Evolutionary conservation across 1,140 invertebrate genomes (phyloP), one percentile per base, ranked within the genome.

Genomic region (Drosophila ogumai): DNA sequence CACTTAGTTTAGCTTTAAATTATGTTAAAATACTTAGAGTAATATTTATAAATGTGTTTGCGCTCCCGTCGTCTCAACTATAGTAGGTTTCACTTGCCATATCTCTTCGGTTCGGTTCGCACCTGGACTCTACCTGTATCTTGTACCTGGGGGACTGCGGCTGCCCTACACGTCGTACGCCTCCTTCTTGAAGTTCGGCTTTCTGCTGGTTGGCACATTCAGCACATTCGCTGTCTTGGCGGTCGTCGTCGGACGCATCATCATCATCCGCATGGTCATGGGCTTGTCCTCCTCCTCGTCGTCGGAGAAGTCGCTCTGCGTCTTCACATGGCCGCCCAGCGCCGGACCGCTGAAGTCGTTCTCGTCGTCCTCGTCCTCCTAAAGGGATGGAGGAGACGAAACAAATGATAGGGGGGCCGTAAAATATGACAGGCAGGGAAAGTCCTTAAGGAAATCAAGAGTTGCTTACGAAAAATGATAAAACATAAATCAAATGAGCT

Each of bases 201-300:
- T 92, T 77, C 77, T 87, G 79, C 72, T 91, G 56, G 74, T 91
- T 92, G 91, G 91, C 91, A 92, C 91, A 81, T 84, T 91, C 58
- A 92, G 82, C 80, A 78, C 87, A 79, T 90, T 92, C 55, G 58
- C 59, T 64, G 47, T 55, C 58, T 58, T 61, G 47, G 67, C 63
- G 49, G 67, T 72, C 40, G 79, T 72, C 43, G 79, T 75, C 22
- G 79, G 74, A 64, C 76, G 80, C 88, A 87, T 85, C 81, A 85
- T 81, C 85, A 88, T 79, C 75, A 86, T 69, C 60, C 81, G 84
- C 91, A 93, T 92, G 32, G 90, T 92, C 69, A 91, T 87, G 7
- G 92, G 92, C 69, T 82, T 91, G 43, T 92, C 91, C 61, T 92
- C 91, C 67, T 92, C 91, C 41, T 92, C 92, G 32, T 93, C 92